These are phyloP conservation scores for Oncorhynchus gorbuscha DNA, from an alignment of 2,113 vertebrate species.

Conservation along the genomic window DNA sequence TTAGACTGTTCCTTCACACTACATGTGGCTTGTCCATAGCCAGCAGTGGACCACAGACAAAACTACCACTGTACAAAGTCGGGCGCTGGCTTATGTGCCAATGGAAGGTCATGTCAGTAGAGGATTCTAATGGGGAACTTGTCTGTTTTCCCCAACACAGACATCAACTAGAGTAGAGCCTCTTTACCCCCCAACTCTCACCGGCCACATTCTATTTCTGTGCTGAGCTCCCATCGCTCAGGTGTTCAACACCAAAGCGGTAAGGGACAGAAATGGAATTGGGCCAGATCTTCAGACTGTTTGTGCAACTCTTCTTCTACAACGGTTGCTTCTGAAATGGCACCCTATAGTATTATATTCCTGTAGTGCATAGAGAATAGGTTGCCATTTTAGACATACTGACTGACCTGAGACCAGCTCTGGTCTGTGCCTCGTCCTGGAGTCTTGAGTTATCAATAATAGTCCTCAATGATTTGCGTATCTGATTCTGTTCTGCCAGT, in stretches of 20 bases:
- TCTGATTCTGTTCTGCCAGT: constrained; percentile 42
- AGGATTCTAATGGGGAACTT: too few species aligned
- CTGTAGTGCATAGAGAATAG: too few species aligned
- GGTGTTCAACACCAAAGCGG: too few species aligned
- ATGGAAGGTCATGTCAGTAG: not conserved
- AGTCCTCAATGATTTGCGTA: constrained; percentile 28
- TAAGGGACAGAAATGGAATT: not conserved
- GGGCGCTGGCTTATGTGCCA: not conserved
- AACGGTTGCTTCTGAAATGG: too few species aligned
- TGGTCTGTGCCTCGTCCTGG: not conserved
- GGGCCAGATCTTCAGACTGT: not conserved
- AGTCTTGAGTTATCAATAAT: constrained; percentile 23
- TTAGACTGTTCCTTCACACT: not conserved
- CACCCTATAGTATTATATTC: too few species aligned
- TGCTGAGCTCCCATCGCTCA: too few species aligned
- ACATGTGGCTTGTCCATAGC: not conserved
- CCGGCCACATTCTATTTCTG: too few species aligned
- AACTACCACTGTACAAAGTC: not conserved
- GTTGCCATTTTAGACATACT: too few species aligned
- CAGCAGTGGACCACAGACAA: not conserved
- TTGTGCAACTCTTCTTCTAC: not conserved
- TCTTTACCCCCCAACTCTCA: too few species aligned
- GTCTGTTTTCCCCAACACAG: too few species aligned
- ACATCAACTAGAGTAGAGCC: too few species aligned
- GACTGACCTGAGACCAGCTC: constrained; percentile 27